Evolutionary conservation across 2,797 vertebrate genomes (phyloP).

Genomic region (Gymnopithys bicolor): DNA sequence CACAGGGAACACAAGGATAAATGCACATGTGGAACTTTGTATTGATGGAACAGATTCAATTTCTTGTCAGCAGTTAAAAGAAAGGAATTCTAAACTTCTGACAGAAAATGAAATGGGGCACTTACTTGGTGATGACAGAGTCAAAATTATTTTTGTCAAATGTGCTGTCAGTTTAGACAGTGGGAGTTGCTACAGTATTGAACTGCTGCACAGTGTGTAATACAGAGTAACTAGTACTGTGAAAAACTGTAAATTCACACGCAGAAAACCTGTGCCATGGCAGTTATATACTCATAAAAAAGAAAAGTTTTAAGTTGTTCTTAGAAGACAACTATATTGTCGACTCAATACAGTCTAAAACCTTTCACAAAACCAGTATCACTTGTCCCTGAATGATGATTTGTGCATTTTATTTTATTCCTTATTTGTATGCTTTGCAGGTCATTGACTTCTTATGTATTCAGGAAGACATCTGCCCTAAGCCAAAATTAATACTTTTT

Average conservation of each 20-base stretch:
- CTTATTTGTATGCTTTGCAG: neutral
- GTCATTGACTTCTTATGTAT: neutral
- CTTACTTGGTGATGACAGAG: neutral
- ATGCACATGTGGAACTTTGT: neutral
- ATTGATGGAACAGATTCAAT: slow-evolving; percentile 1
- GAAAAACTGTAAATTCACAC: neutral
- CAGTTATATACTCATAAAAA: neutral
- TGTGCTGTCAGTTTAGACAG: neutral
- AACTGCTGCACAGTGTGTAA: neutral
- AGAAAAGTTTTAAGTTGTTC: neutral
- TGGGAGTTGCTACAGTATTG: neutral
- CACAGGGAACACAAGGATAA: neutral
- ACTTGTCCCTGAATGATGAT: neutral
- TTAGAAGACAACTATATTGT: neutral
- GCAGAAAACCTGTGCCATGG: neutral
- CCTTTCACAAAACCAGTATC: neutral
- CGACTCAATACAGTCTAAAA: neutral
- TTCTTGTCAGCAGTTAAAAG: neutral
- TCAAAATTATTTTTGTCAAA: slow-evolving; percentile 32
- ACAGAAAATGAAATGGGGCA: slow-evolving; percentile 17
- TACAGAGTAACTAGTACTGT: neutral
- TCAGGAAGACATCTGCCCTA: neutral
- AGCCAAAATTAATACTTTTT: slow-evolving; percentile 8
- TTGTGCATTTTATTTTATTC: neutral
- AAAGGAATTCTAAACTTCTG: slow-evolving; percentile 10